Conservation (phyloP, 2,113 vertebrate species). For the Loxodonta africana region DNA sequence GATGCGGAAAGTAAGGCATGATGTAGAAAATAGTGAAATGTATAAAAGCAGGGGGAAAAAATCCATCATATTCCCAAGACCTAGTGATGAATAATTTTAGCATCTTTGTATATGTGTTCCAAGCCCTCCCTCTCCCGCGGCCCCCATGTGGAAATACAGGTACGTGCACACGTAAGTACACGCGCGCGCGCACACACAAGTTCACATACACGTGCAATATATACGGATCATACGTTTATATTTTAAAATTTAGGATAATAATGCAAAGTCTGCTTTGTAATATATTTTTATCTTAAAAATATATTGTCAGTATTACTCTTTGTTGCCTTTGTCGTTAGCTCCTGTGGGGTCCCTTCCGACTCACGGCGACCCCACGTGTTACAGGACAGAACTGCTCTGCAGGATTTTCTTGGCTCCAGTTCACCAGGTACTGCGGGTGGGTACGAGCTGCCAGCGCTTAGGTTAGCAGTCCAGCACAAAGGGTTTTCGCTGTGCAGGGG, state of each 20-base stretch:
- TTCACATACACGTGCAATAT: not conserved
- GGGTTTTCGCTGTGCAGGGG: no score
- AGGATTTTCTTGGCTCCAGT: no score
- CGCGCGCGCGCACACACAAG: not conserved
- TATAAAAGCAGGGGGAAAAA: not conserved
- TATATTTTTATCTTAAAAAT: conserved; percentile 14
- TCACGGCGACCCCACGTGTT: no score
- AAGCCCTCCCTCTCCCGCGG: not conserved
- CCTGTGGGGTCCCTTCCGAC: no score
- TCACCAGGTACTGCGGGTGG: no score
- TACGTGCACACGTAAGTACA: no score
- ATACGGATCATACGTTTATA: not conserved
- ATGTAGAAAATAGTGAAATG: conserved; percentile 44
- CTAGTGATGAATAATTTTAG: conserved; percentile 18
- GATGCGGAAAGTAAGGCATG: conserved; percentile 44
- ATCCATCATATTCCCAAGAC: not conserved
- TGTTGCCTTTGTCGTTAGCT: no score
- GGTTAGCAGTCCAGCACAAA: no score
- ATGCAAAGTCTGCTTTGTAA: not conserved
- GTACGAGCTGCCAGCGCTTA: no score
- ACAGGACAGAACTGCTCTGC: no score
- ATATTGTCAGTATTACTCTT: not conserved
- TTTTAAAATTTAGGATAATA: not conserved
- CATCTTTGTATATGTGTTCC: not conserved
- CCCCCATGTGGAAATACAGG: not conserved